Percentiles rank a stretch among this genome's conserved stretches.
Evolutionary conservation across 2,113 vertebrate genomes (phyloP).

Genomic region (Apus apus): DNA sequence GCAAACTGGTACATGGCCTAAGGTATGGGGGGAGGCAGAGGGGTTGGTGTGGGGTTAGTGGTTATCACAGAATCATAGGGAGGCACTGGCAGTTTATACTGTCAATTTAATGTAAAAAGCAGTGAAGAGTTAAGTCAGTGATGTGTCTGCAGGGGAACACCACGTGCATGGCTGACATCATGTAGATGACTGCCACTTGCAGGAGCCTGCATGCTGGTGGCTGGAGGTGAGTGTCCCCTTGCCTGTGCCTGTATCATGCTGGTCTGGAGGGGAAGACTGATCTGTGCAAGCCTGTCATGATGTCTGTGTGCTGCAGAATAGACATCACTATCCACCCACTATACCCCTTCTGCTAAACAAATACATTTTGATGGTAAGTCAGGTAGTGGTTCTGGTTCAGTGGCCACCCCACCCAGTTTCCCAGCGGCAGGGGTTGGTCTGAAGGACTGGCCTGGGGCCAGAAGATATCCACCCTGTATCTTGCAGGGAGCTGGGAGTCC

Average conservation of each 20-base stretch:
- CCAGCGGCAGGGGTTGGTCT: not conserved
- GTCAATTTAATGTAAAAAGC: not conserved
- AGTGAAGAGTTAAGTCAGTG: not conserved
- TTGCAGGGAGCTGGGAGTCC: not conserved
- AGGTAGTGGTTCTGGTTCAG: not conserved
- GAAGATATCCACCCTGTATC: not conserved
- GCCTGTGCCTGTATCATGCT: not conserved
- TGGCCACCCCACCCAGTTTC: not conserved
- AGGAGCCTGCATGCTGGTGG: not conserved
- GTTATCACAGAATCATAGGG: not conserved
- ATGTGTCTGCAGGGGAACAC: not conserved
- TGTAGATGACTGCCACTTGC: not conserved
- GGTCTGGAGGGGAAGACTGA: not conserved
- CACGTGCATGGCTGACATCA: fast-evolving
- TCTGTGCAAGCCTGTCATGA: not conserved
- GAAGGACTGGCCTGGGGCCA: not conserved
- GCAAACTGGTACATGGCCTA: not conserved
- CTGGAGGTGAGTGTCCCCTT: not conserved
- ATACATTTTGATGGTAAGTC: not conserved
- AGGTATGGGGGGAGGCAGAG: not conserved
- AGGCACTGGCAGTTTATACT: not conserved
- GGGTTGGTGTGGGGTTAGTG: not conserved
- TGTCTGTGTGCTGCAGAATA: fast-evolving
- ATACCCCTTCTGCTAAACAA: not conserved
- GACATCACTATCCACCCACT: not conserved